Evolutionary conservation across 2,113 vertebrate species (phyloP).

Genomic region (Myotis brandtii): DNA sequence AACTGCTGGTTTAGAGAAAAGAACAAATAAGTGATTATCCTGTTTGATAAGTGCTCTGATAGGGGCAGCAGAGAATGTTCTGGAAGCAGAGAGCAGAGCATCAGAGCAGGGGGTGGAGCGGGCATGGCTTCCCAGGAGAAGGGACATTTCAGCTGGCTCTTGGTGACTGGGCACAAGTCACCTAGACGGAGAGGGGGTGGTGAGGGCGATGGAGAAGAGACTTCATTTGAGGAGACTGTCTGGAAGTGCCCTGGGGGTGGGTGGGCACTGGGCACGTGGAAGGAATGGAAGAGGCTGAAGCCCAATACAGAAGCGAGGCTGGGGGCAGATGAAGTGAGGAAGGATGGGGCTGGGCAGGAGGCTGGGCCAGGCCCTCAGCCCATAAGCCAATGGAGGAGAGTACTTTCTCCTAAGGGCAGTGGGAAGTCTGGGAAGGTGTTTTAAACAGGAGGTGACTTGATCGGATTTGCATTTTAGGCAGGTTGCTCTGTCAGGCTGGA

Average conservation of each 20-base stretch:
- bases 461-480: neutral
- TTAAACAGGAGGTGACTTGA: neutral
- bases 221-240: neutral
- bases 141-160: neutral
- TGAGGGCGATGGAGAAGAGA: neutral
- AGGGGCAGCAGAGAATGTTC: constrained; percentile 1
- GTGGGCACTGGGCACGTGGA: no score
- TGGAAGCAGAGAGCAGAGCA: neutral
- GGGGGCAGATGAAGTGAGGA: neutral
- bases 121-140: neutral
- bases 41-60: neutral
- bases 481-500: neutral
- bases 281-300: neutral
- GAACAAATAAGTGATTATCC: neutral
- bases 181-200: neutral
- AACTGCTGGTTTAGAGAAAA: neutral
- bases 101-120: neutral
- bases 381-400: neutral
- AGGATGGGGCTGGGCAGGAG: neutral
- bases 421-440: neutral
- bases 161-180: neutral
- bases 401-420: neutral
- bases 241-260: neutral
- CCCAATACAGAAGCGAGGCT: no score
- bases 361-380: neutral